Percentiles rank a stretch among this genome's conserved stretches.
Conservation (phyloP, 2,888 invertebrate genomes). For the Lissocephala sabroskyi region DNA sequence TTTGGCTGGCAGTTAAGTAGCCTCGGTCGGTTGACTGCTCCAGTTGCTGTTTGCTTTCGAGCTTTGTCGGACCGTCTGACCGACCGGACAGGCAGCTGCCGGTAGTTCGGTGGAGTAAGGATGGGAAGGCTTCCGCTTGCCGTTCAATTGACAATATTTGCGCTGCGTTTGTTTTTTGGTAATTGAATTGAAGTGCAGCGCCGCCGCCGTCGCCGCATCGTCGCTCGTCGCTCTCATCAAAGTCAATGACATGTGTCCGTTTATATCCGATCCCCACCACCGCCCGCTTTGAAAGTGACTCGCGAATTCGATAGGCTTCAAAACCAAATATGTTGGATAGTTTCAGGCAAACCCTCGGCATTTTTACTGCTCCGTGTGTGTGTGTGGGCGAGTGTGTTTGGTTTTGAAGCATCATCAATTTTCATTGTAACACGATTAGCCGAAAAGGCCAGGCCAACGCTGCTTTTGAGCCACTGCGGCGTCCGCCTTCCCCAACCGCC, state of each 20-base stretch:
- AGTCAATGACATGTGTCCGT: slow-evolving; percentile 45
- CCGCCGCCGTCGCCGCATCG: slow-evolving; percentile 12
- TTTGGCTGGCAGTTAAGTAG: slow-evolving; percentile 49
- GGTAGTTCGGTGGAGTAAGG: neutral
- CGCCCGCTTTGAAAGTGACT: too few species aligned
- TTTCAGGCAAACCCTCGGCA: slow-evolving; percentile 26
- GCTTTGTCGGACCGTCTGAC: slow-evolving; percentile 66
- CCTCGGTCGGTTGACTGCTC: slow-evolving; percentile 37
- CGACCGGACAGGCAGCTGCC: slow-evolving; percentile 9
- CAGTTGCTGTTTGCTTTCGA: slow-evolving; percentile 22
- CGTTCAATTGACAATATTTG: slow-evolving; percentile 50
- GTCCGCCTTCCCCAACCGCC: too few species aligned
- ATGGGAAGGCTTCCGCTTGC: neutral
- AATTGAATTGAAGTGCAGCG: slow-evolving; percentile 58
- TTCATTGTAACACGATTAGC: slow-evolving; percentile 65
- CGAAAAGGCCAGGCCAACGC: neutral
- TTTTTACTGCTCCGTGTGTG: too few species aligned
- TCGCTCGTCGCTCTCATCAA: slow-evolving; percentile 6
- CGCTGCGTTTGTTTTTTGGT: slow-evolving; percentile 29
- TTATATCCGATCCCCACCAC: slow-evolving; percentile 48
- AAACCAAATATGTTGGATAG: slow-evolving; percentile 45
- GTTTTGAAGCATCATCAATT: slow-evolving; percentile 46
- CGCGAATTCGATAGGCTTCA: too few species aligned
- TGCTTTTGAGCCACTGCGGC: neutral
- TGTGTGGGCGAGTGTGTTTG: too few species aligned